These are phyloP conservation scores for Rhorus exstirpatorius DNA, from an alignment of 2,888 invertebrate species.

Conservation along the genomic window DNA sequence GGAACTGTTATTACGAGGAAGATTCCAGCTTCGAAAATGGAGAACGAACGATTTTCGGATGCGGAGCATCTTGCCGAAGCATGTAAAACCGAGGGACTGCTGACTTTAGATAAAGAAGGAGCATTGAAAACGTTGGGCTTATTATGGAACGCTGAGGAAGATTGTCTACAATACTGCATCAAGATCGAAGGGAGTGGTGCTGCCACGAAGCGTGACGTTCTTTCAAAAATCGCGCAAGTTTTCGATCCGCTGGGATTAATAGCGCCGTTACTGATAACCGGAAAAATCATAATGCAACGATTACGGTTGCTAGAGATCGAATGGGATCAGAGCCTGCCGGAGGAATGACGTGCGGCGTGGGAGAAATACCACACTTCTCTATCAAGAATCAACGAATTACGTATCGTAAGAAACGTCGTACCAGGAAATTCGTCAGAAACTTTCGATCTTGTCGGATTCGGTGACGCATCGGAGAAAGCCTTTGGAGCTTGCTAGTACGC, in stretches of 20 bases:
- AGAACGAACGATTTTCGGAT: conserved; percentile 35
- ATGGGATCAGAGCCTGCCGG: conserved; percentile 11
- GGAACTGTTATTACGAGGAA: conserved; percentile 22
- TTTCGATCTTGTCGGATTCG: conserved; percentile 50
- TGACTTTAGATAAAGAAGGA: conserved; percentile 38
- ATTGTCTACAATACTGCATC: conserved; percentile 59
- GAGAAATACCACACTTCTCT: conserved; percentile 37
- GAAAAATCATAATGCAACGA: conserved; percentile 44
- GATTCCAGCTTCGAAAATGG: conserved; percentile 51
- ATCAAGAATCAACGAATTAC: conserved; percentile 7
- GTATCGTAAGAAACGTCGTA: conserved; percentile 27
- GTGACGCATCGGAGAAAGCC: conserved; percentile 46
- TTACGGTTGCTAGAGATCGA: conserved; percentile 32
- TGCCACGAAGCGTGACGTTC: conserved; percentile 45
- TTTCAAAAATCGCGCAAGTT: conserved; percentile 64
- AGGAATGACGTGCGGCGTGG: conserved; percentile 10
- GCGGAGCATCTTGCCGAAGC: conserved; percentile 24
- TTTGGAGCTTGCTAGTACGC: conserved; percentile 55
- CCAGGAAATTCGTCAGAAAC: conserved; percentile 24
- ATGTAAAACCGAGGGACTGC: conserved; percentile 37
- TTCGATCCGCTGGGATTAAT: conserved; percentile 69
- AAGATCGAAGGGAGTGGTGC: not conserved
- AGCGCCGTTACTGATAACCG: conserved; percentile 60
- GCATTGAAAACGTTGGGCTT: conserved; percentile 64
- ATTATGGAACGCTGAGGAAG: conserved; percentile 63